Evolutionary conservation across 2,888 invertebrate genomes (phyloP).

Genomic region (Drosophila robusta): DNA sequence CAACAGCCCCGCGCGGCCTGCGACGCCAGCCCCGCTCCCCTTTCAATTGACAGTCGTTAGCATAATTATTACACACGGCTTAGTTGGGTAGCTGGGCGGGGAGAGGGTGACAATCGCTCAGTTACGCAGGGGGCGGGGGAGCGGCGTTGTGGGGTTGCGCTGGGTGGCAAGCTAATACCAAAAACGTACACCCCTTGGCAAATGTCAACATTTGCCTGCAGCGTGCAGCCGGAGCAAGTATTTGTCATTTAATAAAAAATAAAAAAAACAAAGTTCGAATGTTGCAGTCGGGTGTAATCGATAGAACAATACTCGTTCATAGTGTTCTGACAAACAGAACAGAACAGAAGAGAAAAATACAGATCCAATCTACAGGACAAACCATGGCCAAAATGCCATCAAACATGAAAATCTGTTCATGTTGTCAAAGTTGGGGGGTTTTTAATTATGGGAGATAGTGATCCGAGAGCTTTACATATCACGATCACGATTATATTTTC

Average conservation of each 20-base stretch:
- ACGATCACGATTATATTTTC: no score
- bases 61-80: constrained; percentile 80
- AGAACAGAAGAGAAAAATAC: no score
- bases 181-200: constrained; percentile 28
- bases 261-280: neutral
- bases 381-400: no score
- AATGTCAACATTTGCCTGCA: constrained; percentile 52
- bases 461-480: no score
- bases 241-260: constrained; percentile 66
- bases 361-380: no score
- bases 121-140: constrained; percentile 3
- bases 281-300: no score
- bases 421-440: no score
- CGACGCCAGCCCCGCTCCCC: constrained; percentile 3
- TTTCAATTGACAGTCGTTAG: constrained; percentile 79
- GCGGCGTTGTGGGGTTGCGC: neutral
- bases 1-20: constrained; percentile 39
- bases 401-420: no score
- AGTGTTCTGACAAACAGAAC: no score
- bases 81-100: constrained; percentile 34
- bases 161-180: constrained; percentile 59
- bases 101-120: constrained; percentile 13
- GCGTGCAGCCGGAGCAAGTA: constrained; percentile 30
- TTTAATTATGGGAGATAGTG: no score
- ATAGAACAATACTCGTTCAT: no score